phyloP scores from a whole-genome alignment of 2,797 vertebrate genomes.

The Tolypeutes matacus region DNA sequence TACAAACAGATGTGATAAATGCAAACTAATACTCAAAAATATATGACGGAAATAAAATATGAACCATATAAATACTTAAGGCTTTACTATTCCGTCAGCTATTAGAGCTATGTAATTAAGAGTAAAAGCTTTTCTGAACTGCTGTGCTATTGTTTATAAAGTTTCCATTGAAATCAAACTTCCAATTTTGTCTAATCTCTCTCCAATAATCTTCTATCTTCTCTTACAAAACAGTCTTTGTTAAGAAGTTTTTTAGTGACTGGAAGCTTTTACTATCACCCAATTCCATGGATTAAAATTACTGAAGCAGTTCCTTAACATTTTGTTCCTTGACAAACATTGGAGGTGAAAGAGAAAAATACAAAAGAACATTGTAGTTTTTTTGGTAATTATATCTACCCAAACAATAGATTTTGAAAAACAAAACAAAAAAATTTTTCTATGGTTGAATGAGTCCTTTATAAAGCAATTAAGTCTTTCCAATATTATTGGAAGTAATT shows the following conservation, averaged over 20 bases:
- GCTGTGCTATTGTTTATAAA: background rate
- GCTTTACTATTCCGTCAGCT: conserved; percentile 47
- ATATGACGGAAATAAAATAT: background rate
- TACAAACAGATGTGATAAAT: background rate
- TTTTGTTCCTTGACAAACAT: background rate
- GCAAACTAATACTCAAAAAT: background rate
- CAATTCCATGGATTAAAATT: conserved; percentile 55
- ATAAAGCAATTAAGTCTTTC: conserved; percentile 80
- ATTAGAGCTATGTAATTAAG: conserved; percentile 38
- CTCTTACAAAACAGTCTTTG: background rate
- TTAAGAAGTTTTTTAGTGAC: background rate
- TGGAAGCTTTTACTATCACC: background rate
- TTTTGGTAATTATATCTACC: conserved; percentile 71
- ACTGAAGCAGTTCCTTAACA: conserved; percentile 62
- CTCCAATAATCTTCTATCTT: background rate
- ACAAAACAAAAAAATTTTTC: conserved; percentile 67
- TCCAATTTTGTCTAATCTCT: background rate
- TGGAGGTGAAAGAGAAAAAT: conserved; percentile 70
- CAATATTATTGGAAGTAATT: conserved; percentile 78
- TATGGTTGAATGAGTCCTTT: conserved; percentile 84
- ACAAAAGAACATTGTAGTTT: conserved; percentile 76
- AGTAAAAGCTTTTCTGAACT: conserved; percentile 64
- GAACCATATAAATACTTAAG: background rate
- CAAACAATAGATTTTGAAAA: conserved; percentile 81
- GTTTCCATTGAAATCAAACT: background rate